Percentiles rank a stretch among this genome's conserved stretches.
Evolutionary conservation across 1,140 invertebrate genomes (phyloP).

Genomic region (Macrobrachium nipponense): DNA sequence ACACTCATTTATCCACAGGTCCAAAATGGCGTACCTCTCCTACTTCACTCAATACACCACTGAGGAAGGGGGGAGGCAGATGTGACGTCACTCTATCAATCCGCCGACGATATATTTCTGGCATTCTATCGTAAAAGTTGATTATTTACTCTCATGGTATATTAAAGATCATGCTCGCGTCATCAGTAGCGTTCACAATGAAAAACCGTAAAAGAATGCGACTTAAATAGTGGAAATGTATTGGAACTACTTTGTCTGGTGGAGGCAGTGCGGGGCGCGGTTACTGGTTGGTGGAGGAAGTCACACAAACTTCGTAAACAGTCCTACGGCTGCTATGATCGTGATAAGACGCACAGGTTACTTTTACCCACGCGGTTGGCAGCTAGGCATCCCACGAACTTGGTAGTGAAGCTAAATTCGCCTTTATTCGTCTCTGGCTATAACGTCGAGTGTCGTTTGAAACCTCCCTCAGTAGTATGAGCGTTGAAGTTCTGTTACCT

Average conservation of each 20-base stretch:
- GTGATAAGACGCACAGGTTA: slow-evolving; percentile 48
- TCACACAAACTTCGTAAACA: slow-evolving; percentile 35
- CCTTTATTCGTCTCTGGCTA: slow-evolving; percentile 35
- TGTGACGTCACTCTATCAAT: slow-evolving; percentile 62
- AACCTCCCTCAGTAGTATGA: slow-evolving; percentile 33
- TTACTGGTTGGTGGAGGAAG: slow-evolving; percentile 13
- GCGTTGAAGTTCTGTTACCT: slow-evolving; percentile 46
- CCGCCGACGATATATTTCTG: slow-evolving; percentile 38
- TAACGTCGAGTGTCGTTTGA: slow-evolving; percentile 56
- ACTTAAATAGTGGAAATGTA: no score
- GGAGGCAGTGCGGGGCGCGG: slow-evolving; percentile 35
- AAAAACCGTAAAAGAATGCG: background rate
- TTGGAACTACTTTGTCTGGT: slow-evolving; percentile 25
- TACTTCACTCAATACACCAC: slow-evolving; percentile 63
- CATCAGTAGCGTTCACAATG: background rate
- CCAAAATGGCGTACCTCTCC: slow-evolving; percentile 63
- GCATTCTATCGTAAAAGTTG: background rate
- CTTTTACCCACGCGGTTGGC: slow-evolving; percentile 40
- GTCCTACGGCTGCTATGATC: slow-evolving; percentile 64
- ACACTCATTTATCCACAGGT: slow-evolving; percentile 60
- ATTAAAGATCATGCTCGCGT: background rate
- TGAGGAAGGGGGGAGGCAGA: slow-evolving; percentile 50
- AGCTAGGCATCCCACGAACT: slow-evolving; percentile 36
- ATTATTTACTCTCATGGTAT: background rate
- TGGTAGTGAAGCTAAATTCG: slow-evolving; percentile 51